Evolutionary conservation across 2,888 invertebrate genomes (phyloP).

Genomic region (Leistus spinibarbis): DNA sequence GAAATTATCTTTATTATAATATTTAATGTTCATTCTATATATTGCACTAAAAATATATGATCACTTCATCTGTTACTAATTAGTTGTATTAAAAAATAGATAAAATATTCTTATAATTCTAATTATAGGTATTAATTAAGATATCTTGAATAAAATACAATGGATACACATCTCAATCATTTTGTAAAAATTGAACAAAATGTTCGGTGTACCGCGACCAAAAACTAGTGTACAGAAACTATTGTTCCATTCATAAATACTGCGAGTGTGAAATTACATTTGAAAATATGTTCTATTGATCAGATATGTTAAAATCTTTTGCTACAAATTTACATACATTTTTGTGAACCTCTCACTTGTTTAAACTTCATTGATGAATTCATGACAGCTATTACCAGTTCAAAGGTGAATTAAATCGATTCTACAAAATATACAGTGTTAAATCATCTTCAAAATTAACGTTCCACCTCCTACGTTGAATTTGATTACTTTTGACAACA

Average conservation of each 20-base stretch:
- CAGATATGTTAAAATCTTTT: not conserved
- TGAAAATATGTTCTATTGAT: not conserved
- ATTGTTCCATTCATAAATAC: not conserved
- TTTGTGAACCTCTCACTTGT: not conserved
- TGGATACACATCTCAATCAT: not conserved
- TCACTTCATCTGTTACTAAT: too few species aligned
- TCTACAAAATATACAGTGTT: not conserved
- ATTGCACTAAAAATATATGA: too few species aligned
- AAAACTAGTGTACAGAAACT: not conserved
- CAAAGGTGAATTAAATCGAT: not conserved
- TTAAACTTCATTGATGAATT: not conserved
- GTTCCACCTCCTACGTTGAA: too few species aligned
- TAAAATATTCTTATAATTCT: too few species aligned
- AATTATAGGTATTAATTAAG: too few species aligned
- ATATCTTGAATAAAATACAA: not conserved
- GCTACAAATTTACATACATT: not conserved
- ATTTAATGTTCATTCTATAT: too few species aligned
- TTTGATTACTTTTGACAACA: too few species aligned
- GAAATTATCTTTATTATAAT: too few species aligned
- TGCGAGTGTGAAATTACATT: not conserved
- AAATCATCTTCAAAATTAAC: too few species aligned
- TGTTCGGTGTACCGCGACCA: not conserved
- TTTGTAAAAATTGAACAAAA: not conserved
- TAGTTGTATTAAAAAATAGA: too few species aligned
- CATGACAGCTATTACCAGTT: too few species aligned